Percentiles rank a stretch among this genome's conserved stretches.
These are phyloP conservation scores for Caenorhabditis briggsae DNA, from an alignment of 1,140 invertebrate species.

Conservation along the genomic window DNA sequence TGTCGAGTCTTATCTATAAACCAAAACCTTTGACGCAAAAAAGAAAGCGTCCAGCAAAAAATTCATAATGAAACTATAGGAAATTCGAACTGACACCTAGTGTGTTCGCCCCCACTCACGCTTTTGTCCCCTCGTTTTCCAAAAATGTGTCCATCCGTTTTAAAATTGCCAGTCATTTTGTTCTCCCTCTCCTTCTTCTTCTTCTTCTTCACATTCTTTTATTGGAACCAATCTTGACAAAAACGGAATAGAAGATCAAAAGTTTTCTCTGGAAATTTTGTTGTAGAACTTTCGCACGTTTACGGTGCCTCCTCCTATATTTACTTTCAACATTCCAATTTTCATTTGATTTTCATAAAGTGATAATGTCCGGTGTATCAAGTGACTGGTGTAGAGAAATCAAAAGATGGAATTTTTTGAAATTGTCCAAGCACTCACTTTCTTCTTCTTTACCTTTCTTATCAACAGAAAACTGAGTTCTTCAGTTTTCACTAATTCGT, in stretches of 20 bases:
- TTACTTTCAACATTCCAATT: slow-evolving; percentile 32
- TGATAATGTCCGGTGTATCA: slow-evolving; percentile 15
- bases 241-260: not conserved
- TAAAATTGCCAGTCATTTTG: slow-evolving; percentile 47
- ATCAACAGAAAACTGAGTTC: slow-evolving; percentile 9
- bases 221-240: not conserved
- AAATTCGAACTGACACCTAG: slow-evolving; percentile 18
- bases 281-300: not conserved
- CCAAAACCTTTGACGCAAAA: slow-evolving; percentile 20
- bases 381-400: not conserved
- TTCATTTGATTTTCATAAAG: not conserved
- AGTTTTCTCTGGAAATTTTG: not conserved
- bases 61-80: not conserved
- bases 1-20: slow-evolving; percentile 14
- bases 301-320: not conserved
- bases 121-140: not conserved
- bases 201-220: not conserved
- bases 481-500: slow-evolving; percentile 24
- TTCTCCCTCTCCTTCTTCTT: not conserved
- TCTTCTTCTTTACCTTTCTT: not conserved
- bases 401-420: slow-evolving; percentile 36
- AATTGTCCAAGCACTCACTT: slow-evolving; percentile 12
- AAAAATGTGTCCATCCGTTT: not conserved
- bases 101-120: not conserved
- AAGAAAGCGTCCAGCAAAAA: slow-evolving; percentile 7